A percentile compares a stretch with the other conserved stretches of the same genome.
These are phyloP conservation scores for Ctenicera cuprea DNA, from an alignment of 2,888 invertebrate genomes.

Conservation along the genomic window DNA sequence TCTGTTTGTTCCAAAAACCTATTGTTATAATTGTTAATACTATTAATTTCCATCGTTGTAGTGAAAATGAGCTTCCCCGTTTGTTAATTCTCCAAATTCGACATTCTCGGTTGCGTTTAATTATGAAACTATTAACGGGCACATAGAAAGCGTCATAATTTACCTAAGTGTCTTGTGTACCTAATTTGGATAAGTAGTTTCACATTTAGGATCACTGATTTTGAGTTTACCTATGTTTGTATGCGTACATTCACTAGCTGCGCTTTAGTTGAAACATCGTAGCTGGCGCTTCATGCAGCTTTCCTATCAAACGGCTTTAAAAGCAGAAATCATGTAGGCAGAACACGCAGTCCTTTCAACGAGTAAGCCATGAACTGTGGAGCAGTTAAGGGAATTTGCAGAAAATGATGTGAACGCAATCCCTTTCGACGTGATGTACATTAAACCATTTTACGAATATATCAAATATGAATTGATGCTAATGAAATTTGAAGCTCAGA, in stretches of 20 bases:
- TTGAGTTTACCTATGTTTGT: background rate
- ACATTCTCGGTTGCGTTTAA: no score
- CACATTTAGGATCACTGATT: background rate
- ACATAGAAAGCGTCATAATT: no score
- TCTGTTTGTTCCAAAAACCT: no score
- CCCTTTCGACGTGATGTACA: constrained; percentile 9
- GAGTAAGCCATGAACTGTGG: constrained; percentile 26
- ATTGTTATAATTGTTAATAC: no score
- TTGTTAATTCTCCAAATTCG: no score
- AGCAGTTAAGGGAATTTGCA: constrained; percentile 29
- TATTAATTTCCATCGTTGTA: no score
- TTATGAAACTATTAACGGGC: no score
- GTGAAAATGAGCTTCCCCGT: no score
- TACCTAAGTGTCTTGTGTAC: no score
- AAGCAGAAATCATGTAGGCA: constrained; percentile 21
- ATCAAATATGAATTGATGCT: background rate
- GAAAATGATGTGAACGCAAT: constrained; percentile 8
- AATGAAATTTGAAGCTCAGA: no score
- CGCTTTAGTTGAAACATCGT: constrained; percentile 1
- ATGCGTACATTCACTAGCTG: background rate
- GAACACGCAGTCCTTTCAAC: constrained; percentile 27
- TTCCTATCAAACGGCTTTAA: constrained; percentile 7
- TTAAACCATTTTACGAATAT: constrained; percentile 7
- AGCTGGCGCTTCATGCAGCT: background rate
- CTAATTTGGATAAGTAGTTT: background rate